Conservation (phyloP, 2,113 vertebrate genomes). For the Antennarius striatus region DNA sequence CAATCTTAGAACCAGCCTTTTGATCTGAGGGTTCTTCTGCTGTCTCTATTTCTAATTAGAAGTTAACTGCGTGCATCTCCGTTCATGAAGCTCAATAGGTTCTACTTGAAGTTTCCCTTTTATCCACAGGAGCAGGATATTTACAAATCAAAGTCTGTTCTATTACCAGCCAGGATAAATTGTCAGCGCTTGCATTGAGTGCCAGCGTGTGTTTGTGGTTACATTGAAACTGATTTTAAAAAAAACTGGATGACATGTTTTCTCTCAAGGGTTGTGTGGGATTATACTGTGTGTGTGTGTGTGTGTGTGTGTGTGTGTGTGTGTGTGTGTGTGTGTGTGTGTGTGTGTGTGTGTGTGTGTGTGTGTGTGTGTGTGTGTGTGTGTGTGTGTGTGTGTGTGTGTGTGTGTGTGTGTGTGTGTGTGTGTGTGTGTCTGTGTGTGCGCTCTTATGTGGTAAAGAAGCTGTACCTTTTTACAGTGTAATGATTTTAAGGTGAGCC, state of each 20-base stretch:
- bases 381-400: too few relatives aligned
- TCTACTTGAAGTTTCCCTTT: conserved; percentile 58
- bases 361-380: neutral
- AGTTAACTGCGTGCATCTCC: conserved; percentile 56
- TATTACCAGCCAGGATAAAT: conserved; percentile 27
- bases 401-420: neutral
- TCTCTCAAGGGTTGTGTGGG: conserved; percentile 6
- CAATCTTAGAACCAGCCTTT: conserved; percentile 54
- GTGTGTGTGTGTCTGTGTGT: neutral
- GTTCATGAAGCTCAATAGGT: conserved; percentile 66
- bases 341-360: neutral
- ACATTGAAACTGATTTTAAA: neutral
- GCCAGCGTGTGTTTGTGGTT: conserved; percentile 1
- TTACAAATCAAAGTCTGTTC: conserved; percentile 65
- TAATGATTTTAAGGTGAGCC: too few relatives aligned
- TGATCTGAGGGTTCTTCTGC: conserved; percentile 60
- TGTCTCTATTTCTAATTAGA: conserved; percentile 60
- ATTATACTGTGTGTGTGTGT: neutral
- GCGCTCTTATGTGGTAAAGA: too few relatives aligned
- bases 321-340: neutral
- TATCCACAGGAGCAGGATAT: conserved; percentile 56
- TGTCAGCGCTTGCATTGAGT: conserved; percentile 6
- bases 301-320: neutral
- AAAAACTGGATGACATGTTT: conserved; percentile 20
- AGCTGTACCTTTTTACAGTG: too few relatives aligned